These are phyloP conservation scores for Xenopus petersii DNA, from an alignment of 2,797 vertebrate genomes.

Conservation along the genomic window DNA sequence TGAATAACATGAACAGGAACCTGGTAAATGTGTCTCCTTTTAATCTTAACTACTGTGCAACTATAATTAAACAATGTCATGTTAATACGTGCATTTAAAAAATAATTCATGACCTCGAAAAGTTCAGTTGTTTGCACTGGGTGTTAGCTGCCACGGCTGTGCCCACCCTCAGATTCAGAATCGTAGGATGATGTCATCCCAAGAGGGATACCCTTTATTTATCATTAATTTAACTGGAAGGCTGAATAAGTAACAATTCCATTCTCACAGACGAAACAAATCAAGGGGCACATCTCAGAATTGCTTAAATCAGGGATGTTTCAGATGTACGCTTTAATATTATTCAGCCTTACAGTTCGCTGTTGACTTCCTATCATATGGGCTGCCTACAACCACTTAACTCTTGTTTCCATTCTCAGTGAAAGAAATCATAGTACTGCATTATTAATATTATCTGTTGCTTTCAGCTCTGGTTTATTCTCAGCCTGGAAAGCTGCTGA, in stretches of 20 bases:
- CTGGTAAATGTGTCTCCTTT: no score
- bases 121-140: no score
- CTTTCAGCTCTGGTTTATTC: slow-evolving; percentile 37
- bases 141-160: no score
- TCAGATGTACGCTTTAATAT: slow-evolving; percentile 3
- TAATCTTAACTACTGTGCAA: no score
- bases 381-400: slow-evolving; percentile 42
- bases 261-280: not conserved
- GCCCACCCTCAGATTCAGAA: no score
- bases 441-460: slow-evolving; percentile 46
- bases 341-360: slow-evolving; percentile 28
- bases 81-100: no score
- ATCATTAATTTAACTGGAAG: not conserved
- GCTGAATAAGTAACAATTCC: not conserved
- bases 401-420: slow-evolving; percentile 38
- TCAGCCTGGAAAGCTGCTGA: slow-evolving; percentile 21
- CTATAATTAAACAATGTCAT: no score
- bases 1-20: no score
- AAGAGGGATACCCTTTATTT: no score
- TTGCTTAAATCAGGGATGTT: slow-evolving; percentile 4
- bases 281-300: not conserved
- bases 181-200: no score
- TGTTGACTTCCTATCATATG: slow-evolving; percentile 27
- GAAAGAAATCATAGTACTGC: slow-evolving; percentile 24
- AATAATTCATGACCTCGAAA: no score